Base-by-base conservation (phyloP, 2,888 invertebrate species). In the Lamellibrachia satsuma region DNA sequence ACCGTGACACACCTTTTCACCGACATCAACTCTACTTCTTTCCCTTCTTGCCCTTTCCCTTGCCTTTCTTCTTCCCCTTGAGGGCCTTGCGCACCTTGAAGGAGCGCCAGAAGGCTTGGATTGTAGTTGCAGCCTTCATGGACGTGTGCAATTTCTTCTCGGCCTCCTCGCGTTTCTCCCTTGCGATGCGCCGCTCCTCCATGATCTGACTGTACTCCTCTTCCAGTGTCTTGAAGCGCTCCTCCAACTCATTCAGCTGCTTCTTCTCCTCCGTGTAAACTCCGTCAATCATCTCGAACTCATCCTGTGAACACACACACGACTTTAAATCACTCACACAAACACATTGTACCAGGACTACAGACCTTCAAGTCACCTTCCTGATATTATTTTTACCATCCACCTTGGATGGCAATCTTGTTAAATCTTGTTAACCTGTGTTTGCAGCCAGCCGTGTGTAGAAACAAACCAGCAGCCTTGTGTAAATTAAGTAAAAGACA, bases 31-130 rank as follows among this genome's bases (percentile, higher is more conserved):
- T 75, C 75, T 75, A 93, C 90, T 93, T 93, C 93, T 93, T 93
- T n/a, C 93, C 93, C 92, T 94, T 94, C 92, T 94, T 94, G 8
- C 93, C 93, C 51, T 93, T 93, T 51, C 93, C 95, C 93, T 95
- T 95, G 9, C 94, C 95, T 95, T 96, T 96, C 94, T 96, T 96
- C 93, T 96, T 95, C 91, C 95, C 94, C 93, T 95, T 96, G 92
- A 96, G 95, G 0, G 96, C 96, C 94, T 96, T 96, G 90, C 96
- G 95, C 90, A 96, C 96, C 94, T 96, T 96, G 95, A 95, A 96
- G 22, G 96, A 96, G 60, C 96, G 94, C 96, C 96, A 96, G 96
- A 96, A 96, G 7, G 96, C 96, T 94, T 96, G 96, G 92, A 96
- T 95, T 51, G 96, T 96, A 7, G 96, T 96, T 51, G 96, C 96